phyloP scores from a whole-genome alignment of 2,113 vertebrate genomes.

The Ia io region DNA sequence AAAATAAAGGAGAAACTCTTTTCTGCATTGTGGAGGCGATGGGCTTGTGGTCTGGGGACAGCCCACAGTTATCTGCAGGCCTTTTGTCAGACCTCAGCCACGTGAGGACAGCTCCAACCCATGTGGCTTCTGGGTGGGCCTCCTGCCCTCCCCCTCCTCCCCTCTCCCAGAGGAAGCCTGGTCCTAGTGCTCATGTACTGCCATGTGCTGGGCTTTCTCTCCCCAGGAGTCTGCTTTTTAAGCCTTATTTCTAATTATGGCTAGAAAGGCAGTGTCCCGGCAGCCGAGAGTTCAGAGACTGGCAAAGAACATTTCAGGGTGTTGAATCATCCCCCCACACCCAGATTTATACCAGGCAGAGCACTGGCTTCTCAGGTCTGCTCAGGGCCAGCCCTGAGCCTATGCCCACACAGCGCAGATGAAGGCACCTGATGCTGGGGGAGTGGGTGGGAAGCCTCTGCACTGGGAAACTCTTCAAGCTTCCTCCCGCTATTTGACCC shows the following conservation, averaged over 20 bases:
- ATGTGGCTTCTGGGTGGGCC: not conserved
- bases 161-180: not conserved
- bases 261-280: not conserved
- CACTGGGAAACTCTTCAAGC: not conserved
- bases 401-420: no score
- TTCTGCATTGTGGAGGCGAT: accelerated
- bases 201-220: not conserved
- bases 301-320: not conserved
- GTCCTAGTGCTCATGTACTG: no score
- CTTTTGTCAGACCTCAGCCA: not conserved
- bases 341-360: not conserved
- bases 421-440: no score
- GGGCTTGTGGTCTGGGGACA: not conserved
- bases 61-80: not conserved
- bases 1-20: not conserved
- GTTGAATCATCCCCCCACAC: not conserved
- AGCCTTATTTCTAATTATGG: not conserved
- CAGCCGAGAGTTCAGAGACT: not conserved
- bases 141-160: accelerated
- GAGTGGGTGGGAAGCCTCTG: not conserved
- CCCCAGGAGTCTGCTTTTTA: not conserved
- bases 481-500: not conserved
- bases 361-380: not conserved
- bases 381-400: not conserved
- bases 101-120: not conserved